Evolutionary conservation across 1,140 invertebrate species (phyloP), one percentile per base, ranked within the genome.

Genomic region (Caenorhabditis latens): DNA sequence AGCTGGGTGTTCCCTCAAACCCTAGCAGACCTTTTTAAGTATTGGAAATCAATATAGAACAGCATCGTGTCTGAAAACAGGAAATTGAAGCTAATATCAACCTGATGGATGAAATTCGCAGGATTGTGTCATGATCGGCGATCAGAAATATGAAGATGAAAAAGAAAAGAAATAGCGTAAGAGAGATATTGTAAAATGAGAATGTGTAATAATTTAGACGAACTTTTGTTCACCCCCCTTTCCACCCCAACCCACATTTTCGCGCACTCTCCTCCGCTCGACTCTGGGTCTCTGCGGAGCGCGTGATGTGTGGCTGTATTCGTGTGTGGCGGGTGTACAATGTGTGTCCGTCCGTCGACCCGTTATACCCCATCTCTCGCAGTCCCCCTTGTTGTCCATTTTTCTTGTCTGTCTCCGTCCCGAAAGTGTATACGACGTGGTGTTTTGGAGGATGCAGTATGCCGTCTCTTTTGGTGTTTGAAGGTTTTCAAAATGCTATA

Each of bases 151-250:
- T 13, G 3, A 32, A 24, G 24, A 63, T 21, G 9, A 63, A 32
- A 63, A 14, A 11, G 32, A 24, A 50, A 13, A 46, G 8, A 50
- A 32, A n/a, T 2, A 24, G n/a, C 53, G 11, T 46, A n/a, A 24
- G 40, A 50, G 9, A 24, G 46, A 79, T 53, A 50, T 24, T 53
- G 71, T 50, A 24, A 50, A 24, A 24, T 75, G 46, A 11, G n/a
- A 50, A 79, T 79, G 71, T 79, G 71, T 79, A 79, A 79, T 79
- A 79, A 79, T 32, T 53, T n/a, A 11, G 71, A 21, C 65, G 71
- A 79, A 79, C 71, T 79, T 24, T 79, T 14, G 71, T 79, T 79
- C 71, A 3, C 46, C 46, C 46, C n/a, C 46, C n/a, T 19, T n/a
- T 53, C 71, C 9, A 50, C 40, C n/a, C 71, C 43, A 79, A 50